These are phyloP conservation scores for Brachypterus glaber DNA, from an alignment of 2,888 invertebrate genomes.

Conservation along the genomic window DNA sequence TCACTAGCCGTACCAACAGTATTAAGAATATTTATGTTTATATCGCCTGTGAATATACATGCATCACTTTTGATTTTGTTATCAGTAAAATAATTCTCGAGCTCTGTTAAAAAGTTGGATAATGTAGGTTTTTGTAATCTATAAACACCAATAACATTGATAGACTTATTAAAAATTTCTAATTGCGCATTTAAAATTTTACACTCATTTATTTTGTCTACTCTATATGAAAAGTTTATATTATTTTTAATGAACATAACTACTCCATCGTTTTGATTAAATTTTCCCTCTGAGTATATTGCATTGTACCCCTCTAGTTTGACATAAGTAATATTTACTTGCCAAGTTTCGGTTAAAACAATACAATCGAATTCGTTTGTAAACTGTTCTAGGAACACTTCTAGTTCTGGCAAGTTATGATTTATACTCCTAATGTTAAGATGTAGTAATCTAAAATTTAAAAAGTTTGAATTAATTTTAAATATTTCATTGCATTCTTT, in stretches of 20 bases:
- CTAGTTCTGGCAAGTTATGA: not conserved
- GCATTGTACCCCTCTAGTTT: not conserved
- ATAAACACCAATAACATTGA: not conserved
- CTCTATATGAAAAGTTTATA: not conserved
- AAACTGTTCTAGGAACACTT: too few relatives aligned
- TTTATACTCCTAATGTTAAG: not conserved
- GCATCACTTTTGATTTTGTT: not conserved
- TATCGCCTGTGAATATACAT: too few relatives aligned
- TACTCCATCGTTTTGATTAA: not conserved
- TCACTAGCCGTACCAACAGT: not conserved
- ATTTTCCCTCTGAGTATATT: not conserved
- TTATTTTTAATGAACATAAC: not conserved
- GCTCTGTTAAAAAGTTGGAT: too few relatives aligned
- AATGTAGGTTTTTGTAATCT: too few relatives aligned
- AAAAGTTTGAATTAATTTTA: not conserved
- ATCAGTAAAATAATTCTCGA: too few relatives aligned
- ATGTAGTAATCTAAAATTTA: too few relatives aligned
- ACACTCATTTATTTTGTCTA: not conserved
- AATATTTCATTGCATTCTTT: not conserved
- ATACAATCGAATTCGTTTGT: too few relatives aligned
- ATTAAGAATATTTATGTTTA: conserved; percentile 1
- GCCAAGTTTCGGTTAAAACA: too few relatives aligned
- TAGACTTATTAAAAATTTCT: not conserved
- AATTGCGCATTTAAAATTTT: not conserved
- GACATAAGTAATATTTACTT: not conserved